phyloP scores from a whole-genome alignment of 2,113 vertebrate species.

The Cyphomyrus plagiostoma region DNA sequence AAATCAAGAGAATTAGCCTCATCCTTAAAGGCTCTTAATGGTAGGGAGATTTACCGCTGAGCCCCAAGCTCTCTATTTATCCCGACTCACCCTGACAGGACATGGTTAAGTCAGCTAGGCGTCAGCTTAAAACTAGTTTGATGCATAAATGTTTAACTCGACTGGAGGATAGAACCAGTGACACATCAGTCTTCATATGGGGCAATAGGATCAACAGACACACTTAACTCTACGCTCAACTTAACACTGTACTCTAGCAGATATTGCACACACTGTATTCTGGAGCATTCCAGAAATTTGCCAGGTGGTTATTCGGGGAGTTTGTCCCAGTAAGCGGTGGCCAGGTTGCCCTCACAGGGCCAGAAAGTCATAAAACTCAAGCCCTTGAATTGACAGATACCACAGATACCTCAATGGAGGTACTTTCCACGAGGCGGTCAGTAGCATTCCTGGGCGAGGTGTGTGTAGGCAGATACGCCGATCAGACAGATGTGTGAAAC shows the following conservation, averaged over 20 bases:
- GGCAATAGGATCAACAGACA: not conserved
- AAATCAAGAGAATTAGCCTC: constrained; percentile 70
- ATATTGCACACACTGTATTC: not conserved
- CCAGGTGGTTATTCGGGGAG: not conserved
- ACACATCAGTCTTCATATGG: not conserved
- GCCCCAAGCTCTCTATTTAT: constrained; percentile 64
- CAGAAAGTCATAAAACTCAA: not conserved
- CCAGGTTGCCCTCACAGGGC: not conserved
- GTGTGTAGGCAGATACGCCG: constrained; percentile 7
- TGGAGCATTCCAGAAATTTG: not conserved
- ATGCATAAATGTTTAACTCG: not conserved
- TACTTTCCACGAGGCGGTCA: not conserved
- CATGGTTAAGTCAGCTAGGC: constrained; percentile 49
- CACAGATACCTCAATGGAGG: not conserved
- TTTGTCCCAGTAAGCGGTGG: too few species aligned
- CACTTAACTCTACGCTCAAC: not conserved
- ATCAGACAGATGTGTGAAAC: constrained; percentile 10
- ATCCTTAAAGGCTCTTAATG: constrained; percentile 74
- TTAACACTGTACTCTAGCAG: not conserved
- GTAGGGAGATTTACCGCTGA: constrained; percentile 82
- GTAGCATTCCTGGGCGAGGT: not conserved
- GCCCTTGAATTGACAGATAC: not conserved
- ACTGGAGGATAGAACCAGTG: not conserved
- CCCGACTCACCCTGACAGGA: constrained; percentile 62
- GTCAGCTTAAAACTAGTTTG: constrained; percentile 17